These are phyloP conservation scores for Philypnodon macrostomus DNA, from an alignment of 2,797 vertebrate genomes.

Conservation along the genomic window DNA sequence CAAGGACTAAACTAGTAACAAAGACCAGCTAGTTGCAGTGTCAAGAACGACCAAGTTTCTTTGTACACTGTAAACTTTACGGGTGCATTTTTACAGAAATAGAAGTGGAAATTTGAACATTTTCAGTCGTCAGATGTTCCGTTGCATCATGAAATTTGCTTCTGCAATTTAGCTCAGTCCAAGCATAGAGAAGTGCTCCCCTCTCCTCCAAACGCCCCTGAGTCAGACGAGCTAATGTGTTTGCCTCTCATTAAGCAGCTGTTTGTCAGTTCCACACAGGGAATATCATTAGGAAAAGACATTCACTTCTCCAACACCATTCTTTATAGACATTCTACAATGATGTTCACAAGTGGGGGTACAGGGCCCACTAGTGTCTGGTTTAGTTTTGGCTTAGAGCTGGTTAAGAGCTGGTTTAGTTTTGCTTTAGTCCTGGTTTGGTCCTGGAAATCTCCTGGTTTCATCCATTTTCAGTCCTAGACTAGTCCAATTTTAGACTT, in stretches of 20 bases:
- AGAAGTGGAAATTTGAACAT: constrained; percentile 38
- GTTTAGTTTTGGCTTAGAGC: too few species aligned
- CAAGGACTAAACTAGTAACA: too few species aligned
- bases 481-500: too few species aligned
- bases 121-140: constrained; percentile 27
- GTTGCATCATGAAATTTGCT: constrained; percentile 40
- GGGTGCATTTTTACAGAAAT: constrained; percentile 12
- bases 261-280: constrained; percentile 50
- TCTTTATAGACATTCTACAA: too few species aligned
- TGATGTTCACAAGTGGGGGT: too few species aligned
- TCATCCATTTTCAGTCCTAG: too few species aligned
- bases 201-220: constrained; percentile 54
- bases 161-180: constrained; percentile 12
- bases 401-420: too few species aligned
- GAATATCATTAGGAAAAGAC: constrained; percentile 31
- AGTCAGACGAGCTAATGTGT: constrained; percentile 47
- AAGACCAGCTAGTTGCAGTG: too few species aligned
- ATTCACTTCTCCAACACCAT: constrained; percentile 8
- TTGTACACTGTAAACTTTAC: background rate
- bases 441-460: too few species aligned
- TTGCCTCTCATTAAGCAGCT: constrained; percentile 52
- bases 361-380: too few species aligned
- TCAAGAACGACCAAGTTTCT: too few species aligned
- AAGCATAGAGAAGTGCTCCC: constrained; percentile 33
- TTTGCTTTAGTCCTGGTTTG: too few species aligned